phyloP scores from a whole-genome alignment of 1,140 invertebrate genomes.

The Atta colombica region DNA sequence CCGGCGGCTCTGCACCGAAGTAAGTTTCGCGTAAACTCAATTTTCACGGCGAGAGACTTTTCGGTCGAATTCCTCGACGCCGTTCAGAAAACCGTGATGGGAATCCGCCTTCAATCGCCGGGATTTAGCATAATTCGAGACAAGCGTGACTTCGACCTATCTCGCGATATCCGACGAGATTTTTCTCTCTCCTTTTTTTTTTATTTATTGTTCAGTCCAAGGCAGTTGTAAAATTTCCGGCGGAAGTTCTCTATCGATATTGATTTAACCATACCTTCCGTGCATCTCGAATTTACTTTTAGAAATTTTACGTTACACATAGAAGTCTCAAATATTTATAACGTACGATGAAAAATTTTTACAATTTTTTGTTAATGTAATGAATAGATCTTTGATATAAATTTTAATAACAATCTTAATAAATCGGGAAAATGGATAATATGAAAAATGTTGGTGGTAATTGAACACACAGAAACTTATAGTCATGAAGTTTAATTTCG shows the following conservation, averaged over 20 bases:
- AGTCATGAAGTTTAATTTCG: constrained; percentile 11
- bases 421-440: background rate
- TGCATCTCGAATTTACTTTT: constrained; percentile 6
- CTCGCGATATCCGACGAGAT: constrained; percentile 17
- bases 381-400: background rate
- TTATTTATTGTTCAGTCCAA: background rate
- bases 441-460: constrained; percentile 10
- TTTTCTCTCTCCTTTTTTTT: background rate
- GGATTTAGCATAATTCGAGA: constrained; percentile 71
- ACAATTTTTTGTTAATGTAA: background rate
- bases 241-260: constrained; percentile 22
- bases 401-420: constrained; percentile 8
- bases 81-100: constrained; percentile 63
- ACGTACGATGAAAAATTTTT: background rate
- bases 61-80: constrained; percentile 34
- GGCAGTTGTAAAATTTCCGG: constrained; percentile 40
- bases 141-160: constrained; percentile 46
- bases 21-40: constrained; percentile 73
- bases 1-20: constrained; percentile 51
- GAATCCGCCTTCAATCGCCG: constrained; percentile 62
- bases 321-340: constrained; percentile 16
- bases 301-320: constrained; percentile 1
- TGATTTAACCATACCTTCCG: constrained; percentile 18
- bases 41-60: constrained; percentile 65
- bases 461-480: background rate